Percentiles rank a stretch among this genome's conserved stretches.
Conservation (phyloP, 2,113 vertebrate genomes). For the Xenopus tropicalis region DNA sequence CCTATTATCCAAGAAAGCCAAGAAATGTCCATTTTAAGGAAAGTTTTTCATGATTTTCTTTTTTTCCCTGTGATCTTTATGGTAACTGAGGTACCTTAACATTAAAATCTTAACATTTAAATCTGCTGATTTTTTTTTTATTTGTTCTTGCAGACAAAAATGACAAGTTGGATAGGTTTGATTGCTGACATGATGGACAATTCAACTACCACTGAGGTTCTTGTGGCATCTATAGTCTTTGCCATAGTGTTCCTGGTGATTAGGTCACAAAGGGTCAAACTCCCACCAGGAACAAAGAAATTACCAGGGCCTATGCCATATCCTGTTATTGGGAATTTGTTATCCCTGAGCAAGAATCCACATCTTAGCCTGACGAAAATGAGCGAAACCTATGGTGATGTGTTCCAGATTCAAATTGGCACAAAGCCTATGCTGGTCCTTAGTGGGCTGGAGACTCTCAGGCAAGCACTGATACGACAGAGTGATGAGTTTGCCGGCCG, state of each 20-base stretch:
- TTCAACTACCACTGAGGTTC: slow-evolving; percentile 65
- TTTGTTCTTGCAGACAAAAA: slow-evolving; percentile 14
- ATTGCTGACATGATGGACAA: slow-evolving; percentile 45
- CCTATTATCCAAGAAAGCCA: too few relatives aligned
- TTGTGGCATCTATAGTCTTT: slow-evolving; percentile 61
- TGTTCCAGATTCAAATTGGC: slow-evolving; percentile 82
- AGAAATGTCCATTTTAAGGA: too few relatives aligned
- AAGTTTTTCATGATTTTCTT: too few relatives aligned
- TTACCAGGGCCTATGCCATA: slow-evolving; percentile 75
- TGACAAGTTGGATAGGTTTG: slow-evolving; percentile 8
- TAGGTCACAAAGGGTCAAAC: slow-evolving; percentile 46
- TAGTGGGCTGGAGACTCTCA: slow-evolving; percentile 70
- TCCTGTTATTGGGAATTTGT: slow-evolving; percentile 76
- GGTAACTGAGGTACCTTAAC: too few relatives aligned
- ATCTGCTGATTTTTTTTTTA: background rate
- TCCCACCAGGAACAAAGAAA: slow-evolving; percentile 71
- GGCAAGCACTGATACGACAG: slow-evolving; percentile 80
- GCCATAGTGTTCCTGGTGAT: slow-evolving; percentile 68
- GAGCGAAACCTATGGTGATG: slow-evolving; percentile 72
- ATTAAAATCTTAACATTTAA: too few relatives aligned
- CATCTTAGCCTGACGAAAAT: slow-evolving; percentile 75
- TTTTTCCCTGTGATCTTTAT: too few relatives aligned
- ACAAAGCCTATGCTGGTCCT: slow-evolving; percentile 81
- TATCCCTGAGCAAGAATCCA: slow-evolving; percentile 69
- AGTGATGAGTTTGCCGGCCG: slow-evolving; percentile 83